Evolutionary conservation across 1,140 invertebrate species (phyloP).

Genomic region (Pachyrhynchus sulphureomaculatus): DNA sequence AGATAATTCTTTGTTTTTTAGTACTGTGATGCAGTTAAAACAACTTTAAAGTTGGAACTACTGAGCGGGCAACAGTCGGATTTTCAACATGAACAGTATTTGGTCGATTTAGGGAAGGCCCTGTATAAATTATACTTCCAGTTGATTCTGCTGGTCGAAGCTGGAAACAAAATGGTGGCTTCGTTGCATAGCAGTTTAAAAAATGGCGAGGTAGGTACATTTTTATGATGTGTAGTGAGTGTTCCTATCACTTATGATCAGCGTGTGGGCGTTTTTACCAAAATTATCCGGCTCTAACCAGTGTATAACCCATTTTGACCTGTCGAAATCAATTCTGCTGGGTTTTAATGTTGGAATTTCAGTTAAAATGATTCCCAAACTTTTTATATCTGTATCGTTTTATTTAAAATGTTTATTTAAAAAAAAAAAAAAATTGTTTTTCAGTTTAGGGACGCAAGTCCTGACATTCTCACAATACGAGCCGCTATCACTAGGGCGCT

Average conservation of each 20-base stretch:
- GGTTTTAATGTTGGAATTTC: no score
- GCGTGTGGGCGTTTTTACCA: no score
- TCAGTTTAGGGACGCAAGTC: conserved; percentile 59
- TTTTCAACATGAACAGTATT: conserved; percentile 60
- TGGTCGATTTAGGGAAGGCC: conserved; percentile 75
- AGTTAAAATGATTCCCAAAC: no score
- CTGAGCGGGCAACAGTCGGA: conserved; percentile 65
- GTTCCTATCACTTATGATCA: no score
- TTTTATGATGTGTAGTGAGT: not conserved
- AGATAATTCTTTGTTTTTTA: no score
- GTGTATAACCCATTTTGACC: no score
- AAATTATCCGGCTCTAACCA: no score
- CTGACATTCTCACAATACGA: conserved; percentile 58
- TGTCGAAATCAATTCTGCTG: no score
- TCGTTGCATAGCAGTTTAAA: conserved; percentile 60
- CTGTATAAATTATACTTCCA: conserved; percentile 95
- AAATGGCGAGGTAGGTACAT: conserved; percentile 51
- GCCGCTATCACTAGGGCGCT: conserved; percentile 56
- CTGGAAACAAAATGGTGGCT: conserved; percentile 84
- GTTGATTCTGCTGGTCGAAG: conserved; percentile 84
- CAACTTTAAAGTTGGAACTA: conserved; percentile 71
- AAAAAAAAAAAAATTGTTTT: conserved; percentile 20
- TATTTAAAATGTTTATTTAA: not conserved
- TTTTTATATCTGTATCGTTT: not conserved
- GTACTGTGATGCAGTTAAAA: conserved; percentile 62